Evolutionary conservation across 2,888 invertebrate species (phyloP), one percentile per base, ranked within the genome.

Genomic region (Galeruca laticollis): DNA sequence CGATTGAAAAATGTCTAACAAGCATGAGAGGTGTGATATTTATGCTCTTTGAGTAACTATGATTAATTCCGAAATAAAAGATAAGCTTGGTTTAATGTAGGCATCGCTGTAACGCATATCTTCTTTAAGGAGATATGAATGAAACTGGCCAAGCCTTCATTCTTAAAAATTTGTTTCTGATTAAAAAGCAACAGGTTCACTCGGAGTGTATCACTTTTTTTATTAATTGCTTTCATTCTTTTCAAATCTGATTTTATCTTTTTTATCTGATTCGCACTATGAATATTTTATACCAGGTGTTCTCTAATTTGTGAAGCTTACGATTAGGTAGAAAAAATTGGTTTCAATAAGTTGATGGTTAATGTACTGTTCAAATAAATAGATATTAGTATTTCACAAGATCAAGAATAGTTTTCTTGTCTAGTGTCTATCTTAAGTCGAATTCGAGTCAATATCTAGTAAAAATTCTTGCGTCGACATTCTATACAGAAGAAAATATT

Each of bases 11-110:
- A 81, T 80, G 68, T 68, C 73, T 76, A 80, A 83, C 83, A 83
- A 79, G 82, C 81, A 80, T 80, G 80, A 76, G 78, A 82, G 82
- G 79, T 81, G 81, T 80, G 80, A 82, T 82, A 79, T 79, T 78
- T 81, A 78, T 81, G 82, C 82, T 81, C 77, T 79, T 78, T 73
- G 79, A 81, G 79, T 80, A 82, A 82, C 82, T 83, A 83, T 84
- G 83, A 83, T 84, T 84, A 83, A 84, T 84, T 79, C 78, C 73
- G 75, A 69, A 70, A 71, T 70, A 76, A 76, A 71, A 80, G 82
- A 82, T 82, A 82, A 80, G 76, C 76, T 35, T 77, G 78, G 77
- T 75, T 81, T 80, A 81, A 82, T 82, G 79, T 79, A 74, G 78
- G 78, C 80, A 80, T 83, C 80, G 76, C 73, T 78, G 52, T 62